These are phyloP conservation scores for Malurus leucopterus DNA, from an alignment of 2,797 vertebrate species.

Conservation along the genomic window DNA sequence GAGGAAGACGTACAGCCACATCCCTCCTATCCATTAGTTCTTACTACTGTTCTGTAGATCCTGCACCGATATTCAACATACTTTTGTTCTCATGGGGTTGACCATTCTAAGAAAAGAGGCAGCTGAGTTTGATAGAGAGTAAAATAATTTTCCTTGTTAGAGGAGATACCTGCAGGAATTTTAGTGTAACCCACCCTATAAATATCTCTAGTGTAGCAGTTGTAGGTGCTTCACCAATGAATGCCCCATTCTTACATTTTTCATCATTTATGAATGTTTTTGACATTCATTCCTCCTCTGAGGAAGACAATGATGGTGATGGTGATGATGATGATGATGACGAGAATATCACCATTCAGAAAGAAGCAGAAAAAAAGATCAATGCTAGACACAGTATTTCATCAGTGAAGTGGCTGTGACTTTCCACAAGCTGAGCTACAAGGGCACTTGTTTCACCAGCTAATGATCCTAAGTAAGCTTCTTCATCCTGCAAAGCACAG, in stretches of 20 bases:
- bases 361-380: background rate
- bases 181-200: background rate
- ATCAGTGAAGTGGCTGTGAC: background rate
- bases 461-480: background rate
- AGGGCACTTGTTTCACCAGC: background rate
- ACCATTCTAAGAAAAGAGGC: background rate
- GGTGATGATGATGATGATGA: background rate
- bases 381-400: background rate
- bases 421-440: background rate
- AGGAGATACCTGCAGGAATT: background rate
- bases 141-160: background rate
- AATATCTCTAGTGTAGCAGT: background rate
- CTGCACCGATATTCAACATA: background rate
- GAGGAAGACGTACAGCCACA: background rate
- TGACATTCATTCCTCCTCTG: background rate
- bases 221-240: background rate
- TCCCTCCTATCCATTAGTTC: background rate
- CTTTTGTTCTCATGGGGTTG: background rate
- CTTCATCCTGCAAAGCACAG: background rate
- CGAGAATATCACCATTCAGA: background rate
- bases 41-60: background rate
- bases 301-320: background rate
- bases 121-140: background rate
- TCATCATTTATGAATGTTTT: background rate
- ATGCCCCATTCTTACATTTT: background rate